Evolutionary conservation across 2,797 vertebrate species (phyloP), one percentile per base, ranked within the genome.

Genomic region (Ctenopoma kingsleyae): DNA sequence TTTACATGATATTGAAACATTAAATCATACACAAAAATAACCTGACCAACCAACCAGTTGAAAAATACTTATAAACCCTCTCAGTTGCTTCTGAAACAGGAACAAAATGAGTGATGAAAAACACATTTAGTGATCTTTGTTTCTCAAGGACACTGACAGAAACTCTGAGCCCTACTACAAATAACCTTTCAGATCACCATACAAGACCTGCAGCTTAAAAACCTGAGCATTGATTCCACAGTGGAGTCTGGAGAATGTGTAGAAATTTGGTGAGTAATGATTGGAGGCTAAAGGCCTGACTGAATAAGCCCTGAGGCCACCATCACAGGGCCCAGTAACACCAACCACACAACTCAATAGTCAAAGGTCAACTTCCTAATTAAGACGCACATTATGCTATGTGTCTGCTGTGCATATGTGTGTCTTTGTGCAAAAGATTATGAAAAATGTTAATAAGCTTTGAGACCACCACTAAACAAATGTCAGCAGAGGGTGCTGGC

Each of bases 361-460:
- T 74, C 92, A 94, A 94, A 94, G 93, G 94, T 94, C 94, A 94
- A 55, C 73, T 74, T 78, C 86, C 91, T 94, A 93, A 94, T 95
- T 94, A 94, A 92, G 91, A 93, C 83, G 83, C 84, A 76, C 74
- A 60, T 67, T 56, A 48, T 57, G 75, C 71, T n/a, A n/a, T n/a
- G n/a, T n/a, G n/a, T n/a, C n/a, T n/a, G n/a, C 79, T 78, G 75
- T 81, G 84, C 85, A 88, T 91, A 87, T 84, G 87, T 83, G 82
- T 80, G 68, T 79, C 76, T 86, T 84, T 78, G 79, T 78, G 74
- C 61, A 60, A 92, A 94, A 95, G 92, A 92, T 93, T 93, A 91
- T 72, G 79, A 90, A 91, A 87, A 91, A 93, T 93, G 91, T 94
- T 94, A 94, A 95, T 94, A 87, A 93, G 89, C 88, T 86, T 74